Conservation (phyloP, 2,888 invertebrate genomes). For the Drosophila ezoana region DNA sequence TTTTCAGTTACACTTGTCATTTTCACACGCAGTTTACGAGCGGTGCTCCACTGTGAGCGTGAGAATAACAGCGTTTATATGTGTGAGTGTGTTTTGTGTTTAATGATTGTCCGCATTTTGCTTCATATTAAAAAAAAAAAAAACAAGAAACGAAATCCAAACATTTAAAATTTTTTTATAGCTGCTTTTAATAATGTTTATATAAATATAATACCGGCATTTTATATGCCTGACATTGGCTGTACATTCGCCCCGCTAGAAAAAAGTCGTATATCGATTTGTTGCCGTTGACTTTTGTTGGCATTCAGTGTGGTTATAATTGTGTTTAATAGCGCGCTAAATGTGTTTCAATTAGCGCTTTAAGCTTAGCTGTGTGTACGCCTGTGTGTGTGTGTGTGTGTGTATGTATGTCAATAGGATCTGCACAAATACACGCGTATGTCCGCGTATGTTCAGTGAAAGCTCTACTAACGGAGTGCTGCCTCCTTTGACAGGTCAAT, state of each 20-base stretch:
- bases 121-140: slow-evolving; percentile 35
- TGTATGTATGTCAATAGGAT: slow-evolving; percentile 52
- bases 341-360: slow-evolving; percentile 72
- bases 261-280: slow-evolving; percentile 64
- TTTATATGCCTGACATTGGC: slow-evolving; percentile 32
- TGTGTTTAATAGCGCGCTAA: slow-evolving; percentile 78
- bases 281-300: slow-evolving; percentile 52
- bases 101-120: slow-evolving; percentile 41
- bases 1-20: background rate
- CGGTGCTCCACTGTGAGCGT: slow-evolving; percentile 43
- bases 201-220: slow-evolving; percentile 44
- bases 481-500: no score
- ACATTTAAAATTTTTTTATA: slow-evolving; percentile 66
- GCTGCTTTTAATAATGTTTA: slow-evolving; percentile 63
- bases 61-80: slow-evolving; percentile 38
- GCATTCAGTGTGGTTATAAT: slow-evolving; percentile 61
- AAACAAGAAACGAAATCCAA: slow-evolving; percentile 53
- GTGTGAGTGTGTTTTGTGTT: slow-evolving; percentile 13
- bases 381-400: slow-evolving; percentile 23
- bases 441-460: background rate
- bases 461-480: background rate
- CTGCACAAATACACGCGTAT: slow-evolving; percentile 4
- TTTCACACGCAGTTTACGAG: background rate
- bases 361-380: slow-evolving; percentile 39
- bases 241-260: slow-evolving; percentile 28